Evolutionary conservation across 2,113 vertebrate species (phyloP), one percentile per base, ranked within the genome.

Genomic region (Cercocebus atys): DNA sequence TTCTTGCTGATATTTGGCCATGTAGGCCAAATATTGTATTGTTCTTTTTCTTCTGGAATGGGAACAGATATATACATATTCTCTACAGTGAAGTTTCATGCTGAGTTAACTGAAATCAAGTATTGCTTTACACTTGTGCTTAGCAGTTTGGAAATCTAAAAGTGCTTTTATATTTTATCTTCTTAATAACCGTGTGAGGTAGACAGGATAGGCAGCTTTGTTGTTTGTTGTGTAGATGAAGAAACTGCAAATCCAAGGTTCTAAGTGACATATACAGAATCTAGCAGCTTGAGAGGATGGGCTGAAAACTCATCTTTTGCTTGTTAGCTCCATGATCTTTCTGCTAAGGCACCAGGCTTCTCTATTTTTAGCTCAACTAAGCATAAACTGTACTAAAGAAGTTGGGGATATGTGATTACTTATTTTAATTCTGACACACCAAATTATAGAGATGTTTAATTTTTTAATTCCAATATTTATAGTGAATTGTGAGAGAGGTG

Each of bases 371-470:
- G 64, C 27, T 95, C 27, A 93, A 38, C 38, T 64, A 89, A 88
- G 72, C 47, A 95, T 40, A 78, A 61, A 45, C 47, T 92, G 64
- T 75, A 5, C 93, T 43, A 70, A 27, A 73, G 52, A 83, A 73
- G 2, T 81, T 90, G 8, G 2, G 30, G 5, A 23, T 70, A 70
- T 80, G 16, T 57, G 1, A 13, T 75, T 59, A 89, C 59, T 94
- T 82, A 70, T 76, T 95, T 94, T 82, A 91, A 93, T 76, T 84
- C 57, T 89, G 66, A 83, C 16, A 64, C 64, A 14, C 45, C 38
- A 94, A 84, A 38, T 50, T 47, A 78, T 50, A 85, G 10, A 17
- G 38, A 16, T 90, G 17, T 61, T 96, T 95, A 68, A 59, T 72
- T 89, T 14, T 64, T 94, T 91, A 52, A 7, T 73, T 79, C n/a